Conservation (phyloP, 2,797 vertebrate genomes). For the Cossypha dichroa region DNA sequence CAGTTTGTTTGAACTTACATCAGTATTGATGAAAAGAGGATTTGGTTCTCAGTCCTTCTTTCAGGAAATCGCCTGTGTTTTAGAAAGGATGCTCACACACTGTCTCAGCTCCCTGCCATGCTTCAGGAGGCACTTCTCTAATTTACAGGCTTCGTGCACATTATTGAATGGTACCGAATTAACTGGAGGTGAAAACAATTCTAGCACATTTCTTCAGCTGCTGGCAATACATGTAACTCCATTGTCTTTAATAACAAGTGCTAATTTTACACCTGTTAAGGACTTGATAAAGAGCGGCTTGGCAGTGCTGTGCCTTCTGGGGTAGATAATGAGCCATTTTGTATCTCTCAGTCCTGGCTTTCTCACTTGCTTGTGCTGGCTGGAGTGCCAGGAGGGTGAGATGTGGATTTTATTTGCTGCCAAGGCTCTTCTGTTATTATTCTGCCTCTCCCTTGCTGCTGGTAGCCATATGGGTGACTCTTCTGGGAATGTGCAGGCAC, state of each 20-base stretch:
- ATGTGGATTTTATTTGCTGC: background rate
- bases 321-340: constrained; percentile 23
- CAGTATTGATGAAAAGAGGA: background rate
- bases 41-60: background rate
- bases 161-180: constrained; percentile 31
- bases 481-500: rapidly evolving
- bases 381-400: background rate
- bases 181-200: constrained; percentile 51
- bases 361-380: background rate
- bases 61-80: background rate
- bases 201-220: constrained; percentile 54
- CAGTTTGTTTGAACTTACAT: background rate
- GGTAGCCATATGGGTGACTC: background rate
- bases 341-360: background rate
- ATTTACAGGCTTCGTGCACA: background rate
- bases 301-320: constrained; percentile 10
- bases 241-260: constrained; percentile 55
- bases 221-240: constrained; percentile 42
- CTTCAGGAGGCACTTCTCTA: background rate
- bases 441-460: background rate
- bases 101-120: background rate
- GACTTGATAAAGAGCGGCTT: constrained; percentile 41
- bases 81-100: background rate
- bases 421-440: background rate
- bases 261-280: constrained; percentile 69